Conservation (phyloP, 1,140 invertebrate genomes). For the Coptotermes formosanus region DNA sequence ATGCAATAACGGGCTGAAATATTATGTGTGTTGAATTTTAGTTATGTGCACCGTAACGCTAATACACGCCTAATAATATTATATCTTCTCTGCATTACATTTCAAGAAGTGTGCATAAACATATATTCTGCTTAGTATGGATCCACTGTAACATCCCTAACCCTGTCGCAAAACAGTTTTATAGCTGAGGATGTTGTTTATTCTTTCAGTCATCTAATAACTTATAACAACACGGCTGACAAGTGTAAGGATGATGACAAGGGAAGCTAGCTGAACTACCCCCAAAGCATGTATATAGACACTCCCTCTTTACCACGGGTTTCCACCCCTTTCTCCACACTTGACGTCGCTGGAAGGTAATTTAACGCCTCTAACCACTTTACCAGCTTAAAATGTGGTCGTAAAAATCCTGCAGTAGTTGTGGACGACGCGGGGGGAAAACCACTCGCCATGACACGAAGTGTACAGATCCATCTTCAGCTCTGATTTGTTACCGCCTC, state of each 20-base stretch:
- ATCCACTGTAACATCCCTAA: neutral
- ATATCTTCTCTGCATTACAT: neutral
- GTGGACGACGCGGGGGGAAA: neutral
- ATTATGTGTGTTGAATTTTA: too few relatives aligned
- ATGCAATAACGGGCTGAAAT: too few relatives aligned
- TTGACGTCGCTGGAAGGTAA: neutral
- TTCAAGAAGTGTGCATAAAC: neutral
- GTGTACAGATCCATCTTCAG: too few relatives aligned
- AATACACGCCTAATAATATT: neutral
- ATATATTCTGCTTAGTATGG: neutral
- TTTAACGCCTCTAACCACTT: constrained; percentile 18
- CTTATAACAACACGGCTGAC: constrained; percentile 4
- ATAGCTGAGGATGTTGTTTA: neutral
- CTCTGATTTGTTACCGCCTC: too few relatives aligned
- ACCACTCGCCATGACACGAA: too few relatives aligned
- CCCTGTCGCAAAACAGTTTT: neutral
- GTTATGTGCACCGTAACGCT: neutral
- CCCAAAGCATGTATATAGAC: neutral
- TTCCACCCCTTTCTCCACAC: neutral
- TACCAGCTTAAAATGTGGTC: constrained; percentile 2
- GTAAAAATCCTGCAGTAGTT: neutral
- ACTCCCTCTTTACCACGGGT: neutral
- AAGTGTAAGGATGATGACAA: neutral
- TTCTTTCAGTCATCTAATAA: neutral
- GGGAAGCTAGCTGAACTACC: neutral